Conservation (phyloP, 2,888 invertebrate genomes). For the Lucinisca nassula region DNA sequence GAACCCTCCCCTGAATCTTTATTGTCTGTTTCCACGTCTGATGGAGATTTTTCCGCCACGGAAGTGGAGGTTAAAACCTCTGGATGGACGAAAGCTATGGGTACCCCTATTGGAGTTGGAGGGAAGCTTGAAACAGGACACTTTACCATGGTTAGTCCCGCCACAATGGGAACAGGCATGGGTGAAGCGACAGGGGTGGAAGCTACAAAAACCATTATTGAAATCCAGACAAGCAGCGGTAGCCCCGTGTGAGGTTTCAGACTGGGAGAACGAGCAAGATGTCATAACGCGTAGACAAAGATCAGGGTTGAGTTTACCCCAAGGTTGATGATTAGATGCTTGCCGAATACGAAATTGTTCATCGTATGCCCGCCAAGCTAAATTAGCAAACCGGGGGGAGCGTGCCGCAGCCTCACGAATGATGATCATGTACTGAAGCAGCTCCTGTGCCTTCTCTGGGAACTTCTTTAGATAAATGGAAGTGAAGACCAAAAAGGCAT, state of each 20-base stretch:
- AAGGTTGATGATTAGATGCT: conserved; percentile 8
- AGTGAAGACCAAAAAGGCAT: conserved; percentile 46
- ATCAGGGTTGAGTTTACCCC: conserved; percentile 39
- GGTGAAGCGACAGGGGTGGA: neutral
- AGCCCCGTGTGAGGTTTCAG: neutral
- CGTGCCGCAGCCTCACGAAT: conserved; percentile 30
- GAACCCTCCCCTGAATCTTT: neutral
- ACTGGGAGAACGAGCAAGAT: neutral
- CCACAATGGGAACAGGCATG: neutral
- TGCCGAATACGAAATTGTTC: conserved; percentile 28
- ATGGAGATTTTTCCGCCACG: neutral
- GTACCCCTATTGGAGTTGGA: neutral
- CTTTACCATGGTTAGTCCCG: neutral
- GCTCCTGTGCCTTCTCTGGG: conserved; percentile 27
- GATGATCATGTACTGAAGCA: conserved; percentile 38
- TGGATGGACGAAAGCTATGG: neutral
- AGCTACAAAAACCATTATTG: neutral
- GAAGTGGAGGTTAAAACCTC: neutral
- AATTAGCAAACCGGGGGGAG: neutral
- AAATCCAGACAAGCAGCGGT: neutral
- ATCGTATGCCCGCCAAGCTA: neutral
- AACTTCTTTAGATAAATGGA: conserved; percentile 35
- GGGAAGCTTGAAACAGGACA: neutral
- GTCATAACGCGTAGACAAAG: conserved; percentile 21
- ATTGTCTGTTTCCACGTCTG: neutral